These are phyloP conservation scores for Adelosebastes latens DNA, from an alignment of 2,797 vertebrate species.

Conservation along the genomic window DNA sequence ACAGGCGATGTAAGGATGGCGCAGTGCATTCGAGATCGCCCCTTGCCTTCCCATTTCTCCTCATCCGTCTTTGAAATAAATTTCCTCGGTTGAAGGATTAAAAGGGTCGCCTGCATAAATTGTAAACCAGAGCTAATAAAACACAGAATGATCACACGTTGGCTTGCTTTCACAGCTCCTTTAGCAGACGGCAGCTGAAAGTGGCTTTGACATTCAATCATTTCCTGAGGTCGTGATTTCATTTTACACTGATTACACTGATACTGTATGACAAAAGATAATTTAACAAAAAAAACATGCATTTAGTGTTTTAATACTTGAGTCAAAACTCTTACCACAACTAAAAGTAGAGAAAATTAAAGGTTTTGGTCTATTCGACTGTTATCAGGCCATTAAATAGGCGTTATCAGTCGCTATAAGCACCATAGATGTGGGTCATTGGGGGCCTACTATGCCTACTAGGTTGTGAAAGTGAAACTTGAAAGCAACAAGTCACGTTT, in stretches of 20 bases:
- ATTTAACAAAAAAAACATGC: conserved; percentile 33
- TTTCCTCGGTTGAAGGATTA: conserved; percentile 25
- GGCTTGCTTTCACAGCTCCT: conserved; percentile 59
- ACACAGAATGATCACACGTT: conserved; percentile 28
- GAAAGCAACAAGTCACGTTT: too few relatives aligned
- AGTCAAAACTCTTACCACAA: background rate
- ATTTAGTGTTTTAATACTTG: conserved; percentile 32
- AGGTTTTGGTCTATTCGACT: background rate
- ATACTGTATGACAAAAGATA: conserved; percentile 42
- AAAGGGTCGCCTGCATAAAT: conserved; percentile 20
- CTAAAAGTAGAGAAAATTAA: background rate
- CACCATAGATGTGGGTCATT: too few relatives aligned
- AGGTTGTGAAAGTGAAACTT: too few relatives aligned
- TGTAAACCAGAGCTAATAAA: conserved; percentile 26
- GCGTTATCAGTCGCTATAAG: too few relatives aligned
- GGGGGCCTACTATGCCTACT: too few relatives aligned
- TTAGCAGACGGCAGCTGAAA: conserved; percentile 47
- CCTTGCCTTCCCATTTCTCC: background rate
- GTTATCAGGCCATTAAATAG: too few relatives aligned
- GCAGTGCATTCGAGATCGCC: background rate
- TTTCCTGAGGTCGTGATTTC: conserved; percentile 31
- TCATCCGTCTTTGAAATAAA: conserved; percentile 16
- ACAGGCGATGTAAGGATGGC: background rate
- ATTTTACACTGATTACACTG: conserved; percentile 51
- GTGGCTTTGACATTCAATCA: conserved; percentile 39